These are phyloP conservation scores for Spilosoma lubricipeda DNA, from an alignment of 2,888 invertebrate genomes.

Conservation along the genomic window DNA sequence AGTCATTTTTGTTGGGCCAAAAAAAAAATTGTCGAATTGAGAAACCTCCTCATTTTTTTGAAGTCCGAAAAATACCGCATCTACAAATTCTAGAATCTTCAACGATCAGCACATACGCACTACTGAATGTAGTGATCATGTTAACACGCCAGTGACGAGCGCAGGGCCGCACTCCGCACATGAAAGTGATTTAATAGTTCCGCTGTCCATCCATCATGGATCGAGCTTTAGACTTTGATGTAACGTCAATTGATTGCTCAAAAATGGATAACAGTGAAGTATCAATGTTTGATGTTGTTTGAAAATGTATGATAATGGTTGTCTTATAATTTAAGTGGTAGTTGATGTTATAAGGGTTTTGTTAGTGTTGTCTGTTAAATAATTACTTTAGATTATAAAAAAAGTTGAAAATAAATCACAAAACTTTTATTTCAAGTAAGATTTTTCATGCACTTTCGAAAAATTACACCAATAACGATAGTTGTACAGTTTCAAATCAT, in stretches of 20 bases:
- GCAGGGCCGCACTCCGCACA: slow-evolving; percentile 30
- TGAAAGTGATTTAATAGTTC: slow-evolving; percentile 21
- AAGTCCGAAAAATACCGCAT: slow-evolving; percentile 16
- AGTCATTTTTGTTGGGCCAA: too few relatives aligned
- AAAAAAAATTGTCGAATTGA: too few relatives aligned
- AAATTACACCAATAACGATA: too few relatives aligned
- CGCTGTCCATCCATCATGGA: slow-evolving; percentile 10
- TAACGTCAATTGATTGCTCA: not conserved
- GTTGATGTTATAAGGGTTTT: too few relatives aligned
- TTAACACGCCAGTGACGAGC: slow-evolving; percentile 32
- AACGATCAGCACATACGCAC: not conserved
- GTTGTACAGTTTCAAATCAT: too few relatives aligned
- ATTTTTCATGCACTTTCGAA: too few relatives aligned
- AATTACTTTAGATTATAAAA: too few relatives aligned
- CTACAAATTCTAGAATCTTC: not conserved
- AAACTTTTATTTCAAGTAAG: too few relatives aligned
- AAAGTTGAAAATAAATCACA: too few relatives aligned
- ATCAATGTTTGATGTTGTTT: not conserved
- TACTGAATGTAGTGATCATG: slow-evolving; percentile 12
- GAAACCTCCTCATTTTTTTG: too few relatives aligned
- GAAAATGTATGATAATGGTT: not conserved
- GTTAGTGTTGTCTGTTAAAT: too few relatives aligned
- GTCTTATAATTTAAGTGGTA: not conserved
- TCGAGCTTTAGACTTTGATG: not conserved
- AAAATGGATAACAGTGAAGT: not conserved